These are phyloP conservation scores for Abrostola tripartita DNA, from an alignment of 2,888 invertebrate species.

Conservation along the genomic window DNA sequence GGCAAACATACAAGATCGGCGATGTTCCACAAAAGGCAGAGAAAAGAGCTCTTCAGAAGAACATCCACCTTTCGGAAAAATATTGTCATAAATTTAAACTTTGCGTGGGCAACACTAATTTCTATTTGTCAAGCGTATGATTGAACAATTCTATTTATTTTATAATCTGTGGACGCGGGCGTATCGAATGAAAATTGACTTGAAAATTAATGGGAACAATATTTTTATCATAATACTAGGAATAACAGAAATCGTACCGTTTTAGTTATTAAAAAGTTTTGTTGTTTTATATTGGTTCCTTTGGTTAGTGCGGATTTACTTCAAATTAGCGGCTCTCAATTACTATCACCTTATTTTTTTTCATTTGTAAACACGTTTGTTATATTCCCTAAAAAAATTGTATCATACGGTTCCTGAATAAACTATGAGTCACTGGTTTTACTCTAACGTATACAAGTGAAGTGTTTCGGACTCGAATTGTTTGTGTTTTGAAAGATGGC, in stretches of 20 bases:
- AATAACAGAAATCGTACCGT: conserved; percentile 15
- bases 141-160: conserved; percentile 40
- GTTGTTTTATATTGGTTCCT: conserved; percentile 4
- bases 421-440: conserved; percentile 74
- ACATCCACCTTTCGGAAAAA: no score
- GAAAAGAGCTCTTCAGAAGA: no score
- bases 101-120: conserved; percentile 15
- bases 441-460: conserved; percentile 52
- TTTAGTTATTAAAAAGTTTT: conserved; percentile 4
- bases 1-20: no score
- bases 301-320: conserved; percentile 4
- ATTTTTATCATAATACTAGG: conserved; percentile 11
- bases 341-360: conserved; percentile 33
- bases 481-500: conserved; percentile 86
- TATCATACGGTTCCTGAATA: conserved; percentile 57
- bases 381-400: conserved; percentile 51
- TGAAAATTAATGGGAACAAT: conserved; percentile 27
- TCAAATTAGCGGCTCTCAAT: conserved; percentile 17
- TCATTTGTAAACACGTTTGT: conserved; percentile 72
- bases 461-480: conserved; percentile 40
- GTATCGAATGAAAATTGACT: conserved; percentile 61
- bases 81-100: neutral
- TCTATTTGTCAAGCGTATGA: conserved; percentile 19
- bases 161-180: conserved; percentile 65
- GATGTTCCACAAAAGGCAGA: no score